Base-by-base conservation (phyloP, 2,797 vertebrate species). In the Chaenodraco wilsoni region DNA sequence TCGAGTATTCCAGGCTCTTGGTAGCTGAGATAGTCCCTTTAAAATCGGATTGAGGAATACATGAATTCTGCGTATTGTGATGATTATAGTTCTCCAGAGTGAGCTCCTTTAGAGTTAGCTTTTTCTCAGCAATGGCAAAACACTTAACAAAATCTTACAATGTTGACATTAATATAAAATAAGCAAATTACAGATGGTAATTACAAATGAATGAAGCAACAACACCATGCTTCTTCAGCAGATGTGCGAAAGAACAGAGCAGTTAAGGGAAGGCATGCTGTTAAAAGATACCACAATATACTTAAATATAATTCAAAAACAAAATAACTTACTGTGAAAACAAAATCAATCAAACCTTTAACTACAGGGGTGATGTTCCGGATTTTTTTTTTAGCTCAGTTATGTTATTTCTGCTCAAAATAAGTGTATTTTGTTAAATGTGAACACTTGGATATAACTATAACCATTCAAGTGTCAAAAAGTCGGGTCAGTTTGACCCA, bases 281-380 rank as follows among this genome's bases (percentile, higher is more conserved):
- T 85, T 87, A 79, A 91, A 65, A 64, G 60, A 70, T 76, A 85
- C 84, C 86, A 91, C 85, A 78, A 83, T 69, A 78, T 79, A 88
- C 52, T 45, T 80, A 83, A 89, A 91, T 74, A 85, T 87, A 76
- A 78, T 77, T 77, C 59, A 70, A 74, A 61, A 82, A 61, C 19
- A 84, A 90, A 91, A 93, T 93, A 93, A 93, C 84, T 93, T 94
- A 93, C 71, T 62, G 89, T 84, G 89, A 91, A 91, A 90, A 91
- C 74, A 88, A 91, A 87, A 78, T 85, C 82, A 92, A 86, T 79
- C 81, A 89, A 91, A 88, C 64, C 72, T 84, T 87, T 58, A 82
- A 83, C 88, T 88, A 89, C 74, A 85, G 61, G 69, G 82, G 62
- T 83, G 80, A 80, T 82, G 75, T 81, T 61, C 56, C 87, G 4